phyloP scores from a whole-genome alignment of 2,888 invertebrate species.

The Esperia sulphurella region DNA sequence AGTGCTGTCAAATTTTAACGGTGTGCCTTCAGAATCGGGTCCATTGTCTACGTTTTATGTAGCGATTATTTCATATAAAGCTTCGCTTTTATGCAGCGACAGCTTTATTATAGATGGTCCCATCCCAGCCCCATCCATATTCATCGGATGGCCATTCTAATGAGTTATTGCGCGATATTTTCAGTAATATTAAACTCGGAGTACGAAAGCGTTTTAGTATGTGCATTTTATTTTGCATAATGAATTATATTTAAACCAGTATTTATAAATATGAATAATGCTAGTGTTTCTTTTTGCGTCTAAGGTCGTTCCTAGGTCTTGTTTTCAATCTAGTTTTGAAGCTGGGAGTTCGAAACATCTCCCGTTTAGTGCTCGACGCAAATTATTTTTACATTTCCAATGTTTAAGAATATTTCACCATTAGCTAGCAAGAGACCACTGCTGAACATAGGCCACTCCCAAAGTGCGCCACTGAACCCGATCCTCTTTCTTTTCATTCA shows the following conservation, averaged over 20 bases:
- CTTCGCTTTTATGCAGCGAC: neutral
- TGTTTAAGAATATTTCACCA: no score
- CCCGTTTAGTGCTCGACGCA: no score
- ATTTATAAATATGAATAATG: neutral
- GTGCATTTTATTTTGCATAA: slow-evolving; percentile 16
- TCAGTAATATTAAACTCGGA: slow-evolving; percentile 31
- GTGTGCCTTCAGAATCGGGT: no score
- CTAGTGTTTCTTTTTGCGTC: neutral
- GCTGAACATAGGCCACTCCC: no score
- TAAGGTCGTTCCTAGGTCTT: neutral
- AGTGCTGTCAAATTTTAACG: no score
- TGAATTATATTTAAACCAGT: neutral
- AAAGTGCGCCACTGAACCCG: no score
- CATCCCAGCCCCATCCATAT: slow-evolving; percentile 32
- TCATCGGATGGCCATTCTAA: slow-evolving; percentile 45
- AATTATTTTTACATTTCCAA: no score
- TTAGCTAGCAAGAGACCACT: no score
- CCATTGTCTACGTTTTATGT: no score
- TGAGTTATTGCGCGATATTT: slow-evolving; percentile 43
- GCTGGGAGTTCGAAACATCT: no score
- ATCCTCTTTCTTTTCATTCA: no score
- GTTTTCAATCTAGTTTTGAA: neutral
- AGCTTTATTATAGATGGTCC: slow-evolving; percentile 26
- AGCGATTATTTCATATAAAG: neutral
- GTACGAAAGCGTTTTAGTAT: slow-evolving; percentile 17